Evolutionary conservation across 2,888 invertebrate genomes (phyloP).

Genomic region (Drosophila kuntzei): DNA sequence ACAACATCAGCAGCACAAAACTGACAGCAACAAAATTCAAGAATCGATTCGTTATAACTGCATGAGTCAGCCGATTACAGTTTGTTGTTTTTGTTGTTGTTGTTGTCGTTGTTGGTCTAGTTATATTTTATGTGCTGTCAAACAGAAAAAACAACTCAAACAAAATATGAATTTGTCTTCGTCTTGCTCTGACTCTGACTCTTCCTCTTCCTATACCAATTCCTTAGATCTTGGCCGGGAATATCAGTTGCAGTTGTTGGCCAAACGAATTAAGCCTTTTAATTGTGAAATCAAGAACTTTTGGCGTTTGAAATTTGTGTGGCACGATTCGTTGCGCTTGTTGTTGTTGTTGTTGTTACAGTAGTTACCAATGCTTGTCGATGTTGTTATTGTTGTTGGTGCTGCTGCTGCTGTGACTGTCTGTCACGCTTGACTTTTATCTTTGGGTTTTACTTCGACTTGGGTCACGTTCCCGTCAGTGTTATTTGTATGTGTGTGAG

Average conservation of each 20-base stretch:
- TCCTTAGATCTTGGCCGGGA: constrained; percentile 30
- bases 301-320: constrained; percentile 44
- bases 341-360: constrained; percentile 29
- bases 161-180: constrained; percentile 60
- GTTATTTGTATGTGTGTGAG: constrained; percentile 12
- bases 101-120: constrained; percentile 22
- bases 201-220: constrained; percentile 25
- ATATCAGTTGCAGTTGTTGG: constrained; percentile 43
- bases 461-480: constrained; percentile 63
- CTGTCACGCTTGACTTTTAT: constrained; percentile 68
- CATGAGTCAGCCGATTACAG: constrained; percentile 63
- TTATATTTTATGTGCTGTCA: constrained; percentile 72
- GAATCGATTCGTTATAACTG: constrained; percentile 48
- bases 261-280: constrained; percentile 70
- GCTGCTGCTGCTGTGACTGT: constrained; percentile 37
- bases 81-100: constrained; percentile 17
- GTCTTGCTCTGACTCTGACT: constrained; percentile 33
- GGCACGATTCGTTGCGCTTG: constrained; percentile 58
- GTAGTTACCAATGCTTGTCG: constrained; percentile 20
- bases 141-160: constrained; percentile 31
- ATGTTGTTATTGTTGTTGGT: constrained; percentile 21
- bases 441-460: constrained; percentile 39
- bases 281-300: constrained; percentile 76
- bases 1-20: constrained; percentile 26
- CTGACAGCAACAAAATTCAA: constrained; percentile 38